Percentiles rank a stretch among this genome's conserved stretches.
These are phyloP conservation scores for Pachydiplax longipennis DNA, from an alignment of 2,888 invertebrate species.

Conservation along the genomic window DNA sequence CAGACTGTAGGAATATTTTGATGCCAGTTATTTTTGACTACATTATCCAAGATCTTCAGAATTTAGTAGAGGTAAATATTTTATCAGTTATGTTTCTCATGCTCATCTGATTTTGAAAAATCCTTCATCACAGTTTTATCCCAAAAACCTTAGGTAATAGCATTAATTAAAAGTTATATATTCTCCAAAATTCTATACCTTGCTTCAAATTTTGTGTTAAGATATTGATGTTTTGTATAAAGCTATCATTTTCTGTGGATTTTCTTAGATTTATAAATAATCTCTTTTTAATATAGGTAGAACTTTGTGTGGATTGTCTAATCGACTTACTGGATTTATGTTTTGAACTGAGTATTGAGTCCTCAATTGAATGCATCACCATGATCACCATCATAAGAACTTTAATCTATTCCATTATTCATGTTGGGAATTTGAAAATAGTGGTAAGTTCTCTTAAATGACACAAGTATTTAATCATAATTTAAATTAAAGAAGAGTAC, in stretches of 20 bases:
- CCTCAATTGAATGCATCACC: slow-evolving; percentile 61
- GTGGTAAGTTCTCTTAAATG: slow-evolving; percentile 63
- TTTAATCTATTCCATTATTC: slow-evolving; percentile 82
- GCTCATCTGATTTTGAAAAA: too few relatives aligned
- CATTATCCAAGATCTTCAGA: neutral
- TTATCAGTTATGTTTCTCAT: neutral
- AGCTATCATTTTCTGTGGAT: too few relatives aligned
- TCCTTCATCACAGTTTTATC: too few relatives aligned
- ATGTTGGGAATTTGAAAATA: slow-evolving; percentile 74
- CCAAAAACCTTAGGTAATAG: too few relatives aligned
- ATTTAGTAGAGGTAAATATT: neutral
- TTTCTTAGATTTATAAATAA: too few relatives aligned
- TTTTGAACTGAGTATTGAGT: neutral
- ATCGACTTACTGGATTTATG: slow-evolving; percentile 83
- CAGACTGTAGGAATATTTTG: neutral
- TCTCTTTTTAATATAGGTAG: slow-evolving; percentile 67
- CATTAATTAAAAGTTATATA: too few relatives aligned
- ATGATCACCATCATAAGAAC: slow-evolving; percentile 78
- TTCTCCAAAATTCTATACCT: too few relatives aligned
- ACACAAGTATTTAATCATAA: neutral
- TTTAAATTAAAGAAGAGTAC: too few relatives aligned
- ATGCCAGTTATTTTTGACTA: slow-evolving; percentile 8
- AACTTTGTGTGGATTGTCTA: slow-evolving; percentile 87
- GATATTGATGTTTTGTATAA: too few relatives aligned
- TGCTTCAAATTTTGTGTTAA: too few relatives aligned